Evolutionary conservation across 2,113 vertebrate species (phyloP), one percentile per base, ranked within the genome.

Genomic region (Macquaria ambigua): DNA sequence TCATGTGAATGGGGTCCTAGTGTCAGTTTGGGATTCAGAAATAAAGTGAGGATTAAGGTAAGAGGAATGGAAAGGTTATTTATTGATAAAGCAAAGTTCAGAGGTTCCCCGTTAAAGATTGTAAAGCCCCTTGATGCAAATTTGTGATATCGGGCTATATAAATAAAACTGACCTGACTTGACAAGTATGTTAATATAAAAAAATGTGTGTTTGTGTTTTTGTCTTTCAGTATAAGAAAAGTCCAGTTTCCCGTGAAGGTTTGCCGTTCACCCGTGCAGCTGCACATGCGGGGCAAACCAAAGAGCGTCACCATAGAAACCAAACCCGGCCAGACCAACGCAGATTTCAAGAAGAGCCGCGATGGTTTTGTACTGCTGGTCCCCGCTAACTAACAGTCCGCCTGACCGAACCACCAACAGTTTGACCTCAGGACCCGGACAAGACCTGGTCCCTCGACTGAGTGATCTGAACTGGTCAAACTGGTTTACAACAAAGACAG

Each of bases 281-380:
- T 98, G 28, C 96, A 95, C 89, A 95, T 97, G 79, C 92, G 95
- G 0, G 96, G 97, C 0, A 89, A 94, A 64, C 91, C 92, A 41
- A 96, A 96, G 83, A 94, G 81, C 2, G 92, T 98, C 41, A 93
- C 92, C 0, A 95, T 97, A 84, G 96, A 97, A 84, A 80, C 55
- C n/a, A 93, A 83, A 25, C 50, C 87, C 0, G 95, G 95, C 0
- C 94, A 89, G 48, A 6, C 81, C 1, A 37, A 31, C 6, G 95
- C 96, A 0, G 97, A 99, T 53, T 99, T 98, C 70, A 93, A 91
- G 89, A 98, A 97, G 89, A 96, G 84, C 76, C 94, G 91, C 0
- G 87, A 95, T 0, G 93, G 97, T 43, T 97, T 97, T n/a, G 88
- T 96, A 52, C 94, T 99, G 18, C 86, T 96, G 79, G 90, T 97